These are phyloP conservation scores for Linnaemya vulpina DNA, from an alignment of 2,888 invertebrate genomes.

Conservation along the genomic window DNA sequence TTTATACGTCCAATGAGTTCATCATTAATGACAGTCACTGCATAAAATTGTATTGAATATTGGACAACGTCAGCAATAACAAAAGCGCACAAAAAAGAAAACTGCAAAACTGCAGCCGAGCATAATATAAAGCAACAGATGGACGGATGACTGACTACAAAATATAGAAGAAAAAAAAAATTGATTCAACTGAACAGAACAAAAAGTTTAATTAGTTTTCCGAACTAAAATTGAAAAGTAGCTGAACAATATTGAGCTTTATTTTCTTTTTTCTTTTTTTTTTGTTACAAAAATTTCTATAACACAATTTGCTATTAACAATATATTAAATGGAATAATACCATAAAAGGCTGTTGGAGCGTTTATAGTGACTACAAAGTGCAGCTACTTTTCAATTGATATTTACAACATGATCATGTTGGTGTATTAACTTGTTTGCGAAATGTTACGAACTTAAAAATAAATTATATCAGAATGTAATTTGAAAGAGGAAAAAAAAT, in stretches of 20 bases:
- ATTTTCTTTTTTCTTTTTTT: not conserved
- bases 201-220: slow-evolving; percentile 71
- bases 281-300: slow-evolving; percentile 30
- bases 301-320: slow-evolving; percentile 56
- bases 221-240: slow-evolving; percentile 69
- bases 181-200: slow-evolving; percentile 16
- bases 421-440: too few species aligned
- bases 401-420: too few species aligned
- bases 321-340: slow-evolving; percentile 48
- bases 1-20: slow-evolving; percentile 29
- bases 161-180: slow-evolving; percentile 5
- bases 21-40: slow-evolving; percentile 57
- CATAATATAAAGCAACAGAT: slow-evolving; percentile 60
- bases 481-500: too few species aligned
- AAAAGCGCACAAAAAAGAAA: not conserved
- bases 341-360: not conserved
- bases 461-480: too few species aligned
- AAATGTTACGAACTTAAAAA: too few species aligned
- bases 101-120: slow-evolving; percentile 24
- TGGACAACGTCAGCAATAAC: slow-evolving; percentile 49
- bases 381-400: too few species aligned
- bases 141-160: slow-evolving; percentile 62
- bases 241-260: slow-evolving; percentile 49
- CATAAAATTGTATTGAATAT: slow-evolving; percentile 63
- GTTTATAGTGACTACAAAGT: not conserved